Conservation (phyloP, 2,797 vertebrate genomes). For the Myripristis jacobus region DNA sequence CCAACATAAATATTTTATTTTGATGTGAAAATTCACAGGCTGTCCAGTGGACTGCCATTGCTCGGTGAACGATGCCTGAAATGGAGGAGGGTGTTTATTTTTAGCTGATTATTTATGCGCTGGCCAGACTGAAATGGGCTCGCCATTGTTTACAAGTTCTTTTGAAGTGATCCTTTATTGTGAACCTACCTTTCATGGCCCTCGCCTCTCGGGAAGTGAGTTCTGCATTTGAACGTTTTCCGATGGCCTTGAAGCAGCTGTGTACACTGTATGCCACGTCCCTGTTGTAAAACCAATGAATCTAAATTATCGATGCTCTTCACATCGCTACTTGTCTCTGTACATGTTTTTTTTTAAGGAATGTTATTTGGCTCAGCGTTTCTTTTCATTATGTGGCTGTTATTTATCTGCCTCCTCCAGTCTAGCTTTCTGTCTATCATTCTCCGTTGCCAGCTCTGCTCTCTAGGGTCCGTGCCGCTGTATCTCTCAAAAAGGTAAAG, state of each 20-base stretch:
- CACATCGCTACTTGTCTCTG: constrained; percentile 59
- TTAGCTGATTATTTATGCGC: constrained; percentile 77
- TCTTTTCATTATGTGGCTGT: constrained; percentile 30
- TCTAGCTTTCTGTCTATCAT: constrained; percentile 23
- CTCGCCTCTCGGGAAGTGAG: constrained; percentile 66
- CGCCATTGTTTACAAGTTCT: constrained; percentile 83
- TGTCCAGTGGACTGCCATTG: constrained; percentile 31
- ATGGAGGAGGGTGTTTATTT: constrained; percentile 78
- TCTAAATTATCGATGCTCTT: constrained; percentile 71
- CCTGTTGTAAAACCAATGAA: constrained; percentile 70
- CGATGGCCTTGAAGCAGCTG: constrained; percentile 75
- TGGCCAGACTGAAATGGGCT: constrained; percentile 77
- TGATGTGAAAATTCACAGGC: constrained; percentile 66
- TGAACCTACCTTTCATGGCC: constrained; percentile 79
- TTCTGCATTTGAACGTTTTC: constrained; percentile 55
- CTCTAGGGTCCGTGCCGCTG: constrained; percentile 39
- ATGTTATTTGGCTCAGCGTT: constrained; percentile 51
- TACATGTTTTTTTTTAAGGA: constrained; percentile 57
- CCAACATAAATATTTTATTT: constrained; percentile 80
- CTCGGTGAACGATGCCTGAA: constrained; percentile 60
- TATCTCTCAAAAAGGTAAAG: constrained; percentile 46
- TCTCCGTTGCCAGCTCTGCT: constrained; percentile 38
- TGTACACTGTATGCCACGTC: constrained; percentile 64
- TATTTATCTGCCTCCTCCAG: constrained; percentile 31
- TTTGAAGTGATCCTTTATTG: constrained; percentile 87